Evolutionary conservation across 2,888 invertebrate species (phyloP).

Genomic region (Listrodromus nycthemerus): DNA sequence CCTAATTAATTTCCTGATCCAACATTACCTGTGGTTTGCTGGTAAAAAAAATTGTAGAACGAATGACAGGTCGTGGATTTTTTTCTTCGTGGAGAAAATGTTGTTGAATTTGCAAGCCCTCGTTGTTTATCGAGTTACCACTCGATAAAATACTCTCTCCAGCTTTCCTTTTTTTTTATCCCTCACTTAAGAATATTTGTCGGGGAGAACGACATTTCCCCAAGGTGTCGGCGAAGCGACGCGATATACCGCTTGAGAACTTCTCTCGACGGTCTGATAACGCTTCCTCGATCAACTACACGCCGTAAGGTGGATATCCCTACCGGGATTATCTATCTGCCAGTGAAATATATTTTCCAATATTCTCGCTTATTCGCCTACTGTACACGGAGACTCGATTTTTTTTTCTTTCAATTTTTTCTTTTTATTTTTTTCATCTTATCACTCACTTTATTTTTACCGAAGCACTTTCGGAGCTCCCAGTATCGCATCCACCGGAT

Average conservation of each 20-base stretch:
- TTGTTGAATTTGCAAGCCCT: background rate
- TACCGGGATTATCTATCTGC: conserved; percentile 32
- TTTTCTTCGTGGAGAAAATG: background rate
- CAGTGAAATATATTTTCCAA: conserved; percentile 45
- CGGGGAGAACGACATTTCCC: conserved; percentile 48
- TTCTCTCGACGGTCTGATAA: conserved; percentile 46
- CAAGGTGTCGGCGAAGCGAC: conserved; percentile 33
- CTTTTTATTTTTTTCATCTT: background rate
- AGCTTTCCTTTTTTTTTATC: background rate
- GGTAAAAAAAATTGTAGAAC: background rate
- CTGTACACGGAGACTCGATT: background rate
- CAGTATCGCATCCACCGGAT: conserved; percentile 17
- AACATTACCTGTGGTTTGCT: background rate
- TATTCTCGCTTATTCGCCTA: background rate
- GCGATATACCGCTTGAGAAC: conserved; percentile 47
- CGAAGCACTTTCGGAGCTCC: conserved; percentile 25
- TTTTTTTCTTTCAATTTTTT: background rate
- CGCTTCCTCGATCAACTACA: conserved; percentile 44
- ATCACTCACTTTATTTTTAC: background rate
- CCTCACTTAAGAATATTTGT: conserved; percentile 35
- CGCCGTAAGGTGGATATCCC: conserved; percentile 21
- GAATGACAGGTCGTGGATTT: background rate
- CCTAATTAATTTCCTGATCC: background rate
- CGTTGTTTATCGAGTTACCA: background rate
- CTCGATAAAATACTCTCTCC: conserved; percentile 19